Base-by-base conservation (phyloP, 2,797 vertebrate species). In the Poecilia gillii region DNA sequence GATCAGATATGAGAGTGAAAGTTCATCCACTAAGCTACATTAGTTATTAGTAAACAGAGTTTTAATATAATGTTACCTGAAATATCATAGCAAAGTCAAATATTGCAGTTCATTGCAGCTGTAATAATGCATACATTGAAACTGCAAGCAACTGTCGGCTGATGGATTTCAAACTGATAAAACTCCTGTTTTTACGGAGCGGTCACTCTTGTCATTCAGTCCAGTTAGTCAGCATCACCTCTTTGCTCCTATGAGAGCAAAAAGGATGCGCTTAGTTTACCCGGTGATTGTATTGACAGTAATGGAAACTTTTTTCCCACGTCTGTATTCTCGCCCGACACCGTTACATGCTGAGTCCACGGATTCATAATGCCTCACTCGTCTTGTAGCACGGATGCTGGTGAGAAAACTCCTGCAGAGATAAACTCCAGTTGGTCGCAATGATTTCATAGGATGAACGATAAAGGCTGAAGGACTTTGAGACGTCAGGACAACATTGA, bases 281-380 rank as follows among this genome's bases (percentile, higher is more conserved):
- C 64, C 20, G 4, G 23, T 12, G 64, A 68, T 41, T 68, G 23
- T 12, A 39, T 23, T 12, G 36, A 68, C 64, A 25, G 36, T 20
- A 28, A 64, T 20, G 20, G 18, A 66, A 66, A 68, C 8, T 25
- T 23, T 68, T 68, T 68, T 23, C 33, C 62, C 36, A 68, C 41
- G 66, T 43, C 39, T 68, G 39, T 39, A 39, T 43, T 68, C 66
- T 43, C 5, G 66, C 36, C 36, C 12, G 9, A 68, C 36, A 23
- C 9, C 23, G 9, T 70, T 70, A 43, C 23, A 5, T 43, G 86
- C 59, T 4, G 41, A 76, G 83, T 85, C 55, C 82, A 87, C 55
- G 85, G 90, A 76, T n/a, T 85, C 88, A 77, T 0, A 6, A 75
- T 47, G 31, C 49, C 45, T 28, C 73, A 9, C 28, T 33, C 49